Evolutionary conservation across 37 sponge, comb jelly and placozoan species (phyloP).

Genomic region (Halisarca cf. caerulea): DNA sequence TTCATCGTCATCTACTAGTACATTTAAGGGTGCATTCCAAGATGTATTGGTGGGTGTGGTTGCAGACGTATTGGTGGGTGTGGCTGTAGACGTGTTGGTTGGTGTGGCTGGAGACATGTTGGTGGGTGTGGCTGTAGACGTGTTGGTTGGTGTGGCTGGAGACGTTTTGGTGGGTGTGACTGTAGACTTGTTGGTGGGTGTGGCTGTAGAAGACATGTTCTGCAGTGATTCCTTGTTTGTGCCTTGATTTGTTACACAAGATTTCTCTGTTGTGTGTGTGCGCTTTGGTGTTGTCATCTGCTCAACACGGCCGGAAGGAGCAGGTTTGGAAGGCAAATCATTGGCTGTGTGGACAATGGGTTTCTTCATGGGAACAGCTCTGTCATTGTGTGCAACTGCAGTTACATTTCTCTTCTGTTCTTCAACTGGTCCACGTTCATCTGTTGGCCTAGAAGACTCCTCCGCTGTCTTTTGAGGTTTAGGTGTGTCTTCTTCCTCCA

Average conservation of each 20-base stretch:
- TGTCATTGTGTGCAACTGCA: too few species aligned
- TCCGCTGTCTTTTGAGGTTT: not conserved
- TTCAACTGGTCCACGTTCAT: too few species aligned
- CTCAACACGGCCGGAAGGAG: not conserved
- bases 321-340: not conserved
- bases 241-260: not conserved
- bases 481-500: not conserved
- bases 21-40: conserved; percentile 71
- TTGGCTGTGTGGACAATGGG: too few species aligned
- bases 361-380: too few species aligned
- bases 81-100: too few species aligned
- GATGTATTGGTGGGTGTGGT: conserved; percentile 12
- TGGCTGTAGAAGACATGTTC: too few species aligned
- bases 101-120: too few species aligned
- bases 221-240: not conserved
- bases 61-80: conserved; percentile 52
- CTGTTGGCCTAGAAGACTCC: not conserved
- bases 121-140: conserved; percentile 30
- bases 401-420: too few species aligned
- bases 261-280: too few species aligned
- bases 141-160: too few species aligned
- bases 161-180: too few species aligned
- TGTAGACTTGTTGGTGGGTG: too few species aligned
- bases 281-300: not conserved
- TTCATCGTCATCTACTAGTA: conserved; percentile 6